Evolutionary conservation across 2,888 invertebrate genomes (phyloP), one percentile per base, ranked within the genome.

Genomic region (Catocala nupta): DNA sequence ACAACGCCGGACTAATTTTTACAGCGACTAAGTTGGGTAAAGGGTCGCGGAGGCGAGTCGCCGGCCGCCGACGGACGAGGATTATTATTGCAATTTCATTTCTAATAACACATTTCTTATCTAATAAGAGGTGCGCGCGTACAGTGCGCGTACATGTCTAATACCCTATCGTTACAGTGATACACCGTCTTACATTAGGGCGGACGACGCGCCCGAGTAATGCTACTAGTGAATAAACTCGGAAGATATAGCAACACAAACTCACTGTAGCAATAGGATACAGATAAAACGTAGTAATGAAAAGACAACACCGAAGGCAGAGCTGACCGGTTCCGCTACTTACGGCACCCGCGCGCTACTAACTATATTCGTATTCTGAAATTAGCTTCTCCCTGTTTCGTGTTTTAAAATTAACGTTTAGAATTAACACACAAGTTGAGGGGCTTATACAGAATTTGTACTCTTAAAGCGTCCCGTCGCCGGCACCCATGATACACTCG

Each of bases 391-490:
- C 87, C 90, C 91, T 88, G 90, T 90, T 89, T 83, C 85, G 75
- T 81, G 81, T 89, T 90, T 87, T 89, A 87, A 88, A 89, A 90
- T 90, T 90, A 91, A 90, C 80, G 83, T 89, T 89, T 88, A 91
- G 85, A 90, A 90, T 90, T 90, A 92, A 89, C 90, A 90, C 87
- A 89, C 91, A 87, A 89, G 88, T 90, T 69, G 63, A 91, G 95
- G 95, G 95, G 95, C 95, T 95, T 95, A 95, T 94, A 95, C 95
- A 95, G 96, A 96, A 96, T 96, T 96, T 96, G 96, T 96, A 96
- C 96, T 96, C 95, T 96, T 95, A 76, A 84, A 90, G 90, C 89
- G 89, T 92, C 87, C 90, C 89, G 88, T 88, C 90, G 92, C 88
- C 89, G 87, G 85, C 85, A 77, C 64, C 68, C 75, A 68, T 71